A percentile compares a stretch with the other conserved stretches of the same genome.
These are phyloP conservation scores for Poecilia picta DNA, from an alignment of 2,797 vertebrate species.

Conservation along the genomic window DNA sequence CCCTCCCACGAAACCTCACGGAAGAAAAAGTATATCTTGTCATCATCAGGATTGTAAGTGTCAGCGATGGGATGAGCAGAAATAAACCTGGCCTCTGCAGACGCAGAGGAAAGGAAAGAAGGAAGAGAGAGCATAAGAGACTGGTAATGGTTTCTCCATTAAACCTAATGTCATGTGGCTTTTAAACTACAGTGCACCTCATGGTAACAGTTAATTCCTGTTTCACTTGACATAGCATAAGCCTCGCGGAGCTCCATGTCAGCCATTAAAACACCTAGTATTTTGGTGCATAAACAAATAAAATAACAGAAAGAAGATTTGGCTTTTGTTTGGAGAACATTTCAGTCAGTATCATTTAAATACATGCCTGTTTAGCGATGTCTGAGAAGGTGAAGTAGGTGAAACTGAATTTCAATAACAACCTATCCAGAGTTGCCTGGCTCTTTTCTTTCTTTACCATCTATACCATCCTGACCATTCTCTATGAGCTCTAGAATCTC, in stretches of 20 bases:
- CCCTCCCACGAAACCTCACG: conserved; percentile 93
- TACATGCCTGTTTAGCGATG: background rate
- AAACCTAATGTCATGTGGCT: conserved; percentile 22
- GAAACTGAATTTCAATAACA: background rate
- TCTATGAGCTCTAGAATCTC: background rate
- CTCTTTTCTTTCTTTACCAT: background rate
- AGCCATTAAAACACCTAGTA: background rate
- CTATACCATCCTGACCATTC: background rate
- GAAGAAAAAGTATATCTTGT: conserved; percentile 99
- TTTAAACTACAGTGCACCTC: conserved; percentile 27
- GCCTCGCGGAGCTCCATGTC: background rate
- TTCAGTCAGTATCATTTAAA: background rate
- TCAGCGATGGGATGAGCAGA: conserved; percentile 92
- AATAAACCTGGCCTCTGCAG: conserved; percentile 94
- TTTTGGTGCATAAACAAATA: conserved; percentile 15
- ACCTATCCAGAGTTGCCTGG: background rate
- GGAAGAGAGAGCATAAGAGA: conserved; percentile 27
- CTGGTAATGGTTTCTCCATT: conserved; percentile 48
- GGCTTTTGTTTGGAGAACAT: conserved; percentile 27
- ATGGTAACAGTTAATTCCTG: conserved; percentile 22
- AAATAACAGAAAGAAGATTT: conserved; percentile 20
- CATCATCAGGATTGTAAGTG: conserved; percentile 96
- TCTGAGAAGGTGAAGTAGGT: background rate
- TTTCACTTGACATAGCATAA: conserved; percentile 17
- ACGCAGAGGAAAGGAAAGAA: conserved; percentile 34